Evolutionary conservation across 2,888 invertebrate genomes (phyloP), one percentile per base, ranked within the genome.

Genomic region (Pyrochroa serraticornis): DNA sequence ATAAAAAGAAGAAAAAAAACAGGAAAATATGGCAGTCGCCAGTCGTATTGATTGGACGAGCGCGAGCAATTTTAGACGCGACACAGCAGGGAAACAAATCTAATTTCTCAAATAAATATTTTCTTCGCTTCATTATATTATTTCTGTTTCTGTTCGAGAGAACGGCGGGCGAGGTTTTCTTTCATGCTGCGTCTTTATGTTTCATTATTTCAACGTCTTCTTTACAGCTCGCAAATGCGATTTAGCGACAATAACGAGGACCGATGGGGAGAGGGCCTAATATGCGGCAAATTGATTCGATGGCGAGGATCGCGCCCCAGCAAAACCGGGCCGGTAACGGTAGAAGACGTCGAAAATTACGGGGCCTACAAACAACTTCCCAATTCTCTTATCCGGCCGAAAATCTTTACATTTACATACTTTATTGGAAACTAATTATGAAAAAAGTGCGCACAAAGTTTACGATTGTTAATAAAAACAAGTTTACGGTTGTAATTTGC

Each of bases 61-160:
- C 71, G 64, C 68, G 67, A 72, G 73, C 74, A 75, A 75, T 75
- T 74, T 74, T 70, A 66, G 64, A 65, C 67, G 70, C 69, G 71
- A 76, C 74, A 72, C 73, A 74, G 75, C 73, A 68, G 72, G 75
- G 72, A 73, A 78, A 79, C 78, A 79, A 79, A 79, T 79, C 79
- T 79, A 79, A 79, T 79, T 79, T 79, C 75, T 74, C 77, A 77
- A 79, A 78, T 79, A 79, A 79, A 79, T 79, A 79, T 78, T 78
- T 79, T 76, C 76, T 76, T 76, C 77, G 74, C 77, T 77, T 79
- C 78, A 79, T 79, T 78, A 78, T 79, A 77, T 78, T 78, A 78
- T 78, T 78, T 62, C 76, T 75, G 77, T 75, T 77, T 77, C 77
- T 75, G 75, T 76, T 76, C 35, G 57, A 32, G 34, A 48, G 38